A percentile compares a stretch with the other conserved stretches of the same genome.
Conservation (phyloP, 2,797 vertebrate species). For the Acanthiza pusilla region DNA sequence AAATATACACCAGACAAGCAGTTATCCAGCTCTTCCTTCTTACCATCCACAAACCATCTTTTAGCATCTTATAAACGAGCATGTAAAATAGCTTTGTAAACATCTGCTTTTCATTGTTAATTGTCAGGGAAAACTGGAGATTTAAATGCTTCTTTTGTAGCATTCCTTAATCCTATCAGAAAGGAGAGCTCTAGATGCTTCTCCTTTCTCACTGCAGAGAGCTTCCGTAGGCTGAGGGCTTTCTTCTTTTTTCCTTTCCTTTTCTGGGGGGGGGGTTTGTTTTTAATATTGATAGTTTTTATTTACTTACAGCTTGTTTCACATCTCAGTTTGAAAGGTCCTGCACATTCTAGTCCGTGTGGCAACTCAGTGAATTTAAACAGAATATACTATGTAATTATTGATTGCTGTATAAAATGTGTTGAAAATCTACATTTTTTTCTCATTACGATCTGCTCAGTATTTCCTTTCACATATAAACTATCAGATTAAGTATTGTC, state of each 20-base stretch:
- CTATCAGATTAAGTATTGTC: neutral
- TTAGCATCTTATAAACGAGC: slow-evolving; percentile 75
- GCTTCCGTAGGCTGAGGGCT: neutral
- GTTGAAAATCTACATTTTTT: slow-evolving; percentile 29
- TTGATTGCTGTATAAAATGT: slow-evolving; percentile 14
- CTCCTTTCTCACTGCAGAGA: slow-evolving; percentile 49
- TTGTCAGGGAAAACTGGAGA: slow-evolving; percentile 74
- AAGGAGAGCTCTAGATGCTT: slow-evolving; percentile 64
- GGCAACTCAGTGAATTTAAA: slow-evolving; percentile 41
- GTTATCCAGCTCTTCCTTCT: slow-evolving; percentile 77
- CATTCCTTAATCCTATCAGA: slow-evolving; percentile 71
- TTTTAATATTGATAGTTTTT: neutral
- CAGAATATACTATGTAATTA: slow-evolving; percentile 9
- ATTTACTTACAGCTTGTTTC: slow-evolving; percentile 52
- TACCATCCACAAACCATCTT: slow-evolving; percentile 77
- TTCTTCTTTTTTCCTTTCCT: neutral
- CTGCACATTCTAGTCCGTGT: neutral
- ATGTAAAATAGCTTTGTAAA: slow-evolving; percentile 78
- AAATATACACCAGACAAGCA: slow-evolving; percentile 78
- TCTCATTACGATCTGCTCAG: slow-evolving; percentile 5
- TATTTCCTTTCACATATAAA: slow-evolving; percentile 40
- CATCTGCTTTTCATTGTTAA: slow-evolving; percentile 82
- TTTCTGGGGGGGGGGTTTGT: neutral
- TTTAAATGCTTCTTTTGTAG: slow-evolving; percentile 73
- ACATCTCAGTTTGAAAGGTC: slow-evolving; percentile 21